Evolutionary conservation across 2,797 vertebrate species (phyloP).

Genomic region (Eupleurogrammus muticus): DNA sequence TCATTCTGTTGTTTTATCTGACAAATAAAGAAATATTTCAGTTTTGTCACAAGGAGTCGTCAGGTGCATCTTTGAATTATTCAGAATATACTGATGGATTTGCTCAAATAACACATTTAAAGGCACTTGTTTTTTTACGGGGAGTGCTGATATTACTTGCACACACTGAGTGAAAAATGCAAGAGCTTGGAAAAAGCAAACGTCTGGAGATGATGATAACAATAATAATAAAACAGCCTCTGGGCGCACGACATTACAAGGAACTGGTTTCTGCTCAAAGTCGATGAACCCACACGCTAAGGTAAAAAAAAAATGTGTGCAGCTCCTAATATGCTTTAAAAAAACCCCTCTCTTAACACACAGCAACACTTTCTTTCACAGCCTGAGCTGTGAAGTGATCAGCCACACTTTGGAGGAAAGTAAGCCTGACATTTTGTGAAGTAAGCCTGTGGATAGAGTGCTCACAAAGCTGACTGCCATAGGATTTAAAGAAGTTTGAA

Average conservation of each 20-base stretch:
- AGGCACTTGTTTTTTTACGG: not conserved
- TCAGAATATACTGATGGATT: not conserved
- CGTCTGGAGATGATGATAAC: constrained; percentile 8
- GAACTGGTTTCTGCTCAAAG: constrained; percentile 1
- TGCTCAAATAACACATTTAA: not conserved
- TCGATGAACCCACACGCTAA: constrained; percentile 14
- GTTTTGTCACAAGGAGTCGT: not conserved
- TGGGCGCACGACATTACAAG: constrained; percentile 13
- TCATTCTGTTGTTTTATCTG: not conserved
- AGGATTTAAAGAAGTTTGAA: constrained; percentile 76
- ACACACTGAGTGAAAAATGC: constrained; percentile 12
- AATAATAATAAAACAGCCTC: not conserved
- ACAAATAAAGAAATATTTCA: not conserved
- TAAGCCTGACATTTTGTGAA: constrained; percentile 72
- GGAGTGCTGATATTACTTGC: not conserved
- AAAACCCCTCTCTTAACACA: constrained; percentile 26
- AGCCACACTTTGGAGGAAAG: constrained; percentile 55
- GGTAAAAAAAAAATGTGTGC: constrained; percentile 9
- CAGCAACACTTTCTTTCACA: constrained; percentile 48
- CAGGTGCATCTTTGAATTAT: not conserved
- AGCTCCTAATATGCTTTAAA: constrained; percentile 25
- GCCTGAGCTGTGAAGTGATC: constrained; percentile 61
- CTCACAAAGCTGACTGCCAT: constrained; percentile 63
- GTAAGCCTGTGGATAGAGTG: constrained; percentile 68
- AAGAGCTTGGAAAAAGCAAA: constrained; percentile 17